Conservation (phyloP, 2,888 invertebrate species). For the Zeuzera pyrina region DNA sequence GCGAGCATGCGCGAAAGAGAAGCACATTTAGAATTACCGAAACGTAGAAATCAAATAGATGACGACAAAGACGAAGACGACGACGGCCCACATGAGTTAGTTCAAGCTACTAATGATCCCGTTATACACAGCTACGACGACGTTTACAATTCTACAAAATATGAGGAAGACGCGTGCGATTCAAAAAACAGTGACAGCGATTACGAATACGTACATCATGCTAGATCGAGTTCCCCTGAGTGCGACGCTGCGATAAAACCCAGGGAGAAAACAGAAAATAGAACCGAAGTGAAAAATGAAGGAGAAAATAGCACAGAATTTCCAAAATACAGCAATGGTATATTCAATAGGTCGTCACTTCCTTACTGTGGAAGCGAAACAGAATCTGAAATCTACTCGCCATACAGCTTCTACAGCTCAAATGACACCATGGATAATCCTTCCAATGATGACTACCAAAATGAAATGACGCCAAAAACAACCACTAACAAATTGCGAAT, state of each 20-base stretch:
- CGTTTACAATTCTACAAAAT: slow-evolving; percentile 60
- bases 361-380: slow-evolving; percentile 89
- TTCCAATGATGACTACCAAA: slow-evolving; percentile 54
- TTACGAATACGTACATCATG: slow-evolving; percentile 77
- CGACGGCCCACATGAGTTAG: slow-evolving; percentile 54
- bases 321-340: slow-evolving; percentile 73
- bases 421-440: slow-evolving; percentile 70
- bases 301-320: slow-evolving; percentile 60
- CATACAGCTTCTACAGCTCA: slow-evolving; percentile 82
- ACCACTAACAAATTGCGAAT: slow-evolving; percentile 79
- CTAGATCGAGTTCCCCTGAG: slow-evolving; percentile 78
- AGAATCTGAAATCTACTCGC: slow-evolving; percentile 88
- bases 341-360: slow-evolving; percentile 76
- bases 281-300: slow-evolving; percentile 39
- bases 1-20: slow-evolving; percentile 89
- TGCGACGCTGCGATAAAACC: slow-evolving; percentile 75
- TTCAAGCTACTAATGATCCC: slow-evolving; percentile 60
- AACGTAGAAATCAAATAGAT: slow-evolving; percentile 59
- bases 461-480: slow-evolving; percentile 56
- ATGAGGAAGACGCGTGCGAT: slow-evolving; percentile 58
- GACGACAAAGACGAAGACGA: slow-evolving; percentile 69
- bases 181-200: slow-evolving; percentile 74
- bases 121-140: slow-evolving; percentile 66
- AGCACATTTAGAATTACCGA: slow-evolving; percentile 75
- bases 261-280: slow-evolving; percentile 32